These are phyloP conservation scores for Tachycineta bicolor DNA, from an alignment of 2,113 vertebrate genomes.

Conservation along the genomic window DNA sequence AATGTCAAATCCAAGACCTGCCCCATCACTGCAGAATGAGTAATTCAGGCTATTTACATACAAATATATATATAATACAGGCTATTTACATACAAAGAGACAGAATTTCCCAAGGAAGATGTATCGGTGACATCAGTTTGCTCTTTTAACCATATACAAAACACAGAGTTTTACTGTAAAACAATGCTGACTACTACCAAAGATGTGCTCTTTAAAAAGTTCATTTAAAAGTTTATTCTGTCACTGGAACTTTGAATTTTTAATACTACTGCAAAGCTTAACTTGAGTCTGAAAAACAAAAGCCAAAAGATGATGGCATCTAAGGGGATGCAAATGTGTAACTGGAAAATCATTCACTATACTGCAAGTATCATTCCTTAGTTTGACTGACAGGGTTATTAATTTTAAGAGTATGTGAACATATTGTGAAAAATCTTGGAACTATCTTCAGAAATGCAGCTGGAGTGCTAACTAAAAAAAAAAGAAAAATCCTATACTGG, in stretches of 20 bases:
- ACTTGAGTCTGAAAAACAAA: not conserved
- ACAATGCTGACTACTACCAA: not conserved
- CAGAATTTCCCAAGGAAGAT: not conserved
- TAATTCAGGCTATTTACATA: not conserved
- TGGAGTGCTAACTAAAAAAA: not conserved
- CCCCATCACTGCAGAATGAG: not conserved
- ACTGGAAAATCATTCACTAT: not conserved
- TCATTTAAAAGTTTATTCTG: not conserved
- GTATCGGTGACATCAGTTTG: not conserved
- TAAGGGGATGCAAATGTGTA: not conserved
- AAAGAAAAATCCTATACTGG: not conserved
- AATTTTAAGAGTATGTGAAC: slow-evolving; percentile 5
- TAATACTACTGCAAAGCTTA: not conserved
- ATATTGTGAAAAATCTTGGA: not conserved
- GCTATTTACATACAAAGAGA: not conserved
- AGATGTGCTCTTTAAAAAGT: not conserved
- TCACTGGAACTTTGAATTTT: not conserved
- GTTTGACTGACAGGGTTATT: slow-evolving; percentile 2
- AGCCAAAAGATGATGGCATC: not conserved
- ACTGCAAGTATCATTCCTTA: not conserved
- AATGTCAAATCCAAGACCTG: not conserved
- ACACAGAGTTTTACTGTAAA: not conserved
- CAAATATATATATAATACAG: not conserved
- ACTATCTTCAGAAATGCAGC: slow-evolving; percentile 12
- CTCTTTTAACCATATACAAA: not conserved